Percentiles rank a stretch among this genome's conserved stretches.
Conservation (phyloP, 1,140 invertebrate genomes). For the Notospermus geniculatus region DNA sequence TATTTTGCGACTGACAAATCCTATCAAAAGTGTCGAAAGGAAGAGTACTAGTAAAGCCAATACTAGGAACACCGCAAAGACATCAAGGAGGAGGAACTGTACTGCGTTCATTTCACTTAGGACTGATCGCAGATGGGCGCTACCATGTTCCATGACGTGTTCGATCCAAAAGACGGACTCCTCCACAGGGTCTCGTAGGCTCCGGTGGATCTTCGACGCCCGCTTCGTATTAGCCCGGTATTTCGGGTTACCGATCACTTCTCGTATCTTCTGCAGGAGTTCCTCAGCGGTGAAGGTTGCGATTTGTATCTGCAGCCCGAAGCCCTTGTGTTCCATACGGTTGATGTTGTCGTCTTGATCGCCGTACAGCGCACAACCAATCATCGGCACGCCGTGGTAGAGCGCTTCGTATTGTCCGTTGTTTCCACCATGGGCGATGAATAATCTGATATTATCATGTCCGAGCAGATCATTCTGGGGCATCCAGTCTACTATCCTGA, state of each 20-base stretch:
- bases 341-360: constrained; percentile 32
- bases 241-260: constrained; percentile 28
- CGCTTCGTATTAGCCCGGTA: constrained; percentile 33
- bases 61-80: no score
- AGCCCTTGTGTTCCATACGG: constrained; percentile 27
- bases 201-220: constrained; percentile 36
- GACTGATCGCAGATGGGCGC: no score
- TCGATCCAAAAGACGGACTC: no score
- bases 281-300: constrained; percentile 26
- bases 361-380: constrained; percentile 25
- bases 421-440: background rate
- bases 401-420: no score
- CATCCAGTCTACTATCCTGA: background rate
- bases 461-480: background rate
- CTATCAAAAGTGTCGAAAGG: no score
- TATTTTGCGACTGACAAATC: no score
- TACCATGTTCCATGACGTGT: no score
- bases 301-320: constrained; percentile 28
- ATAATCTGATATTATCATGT: background rate
- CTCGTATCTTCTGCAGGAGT: constrained; percentile 29
- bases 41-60: no score
- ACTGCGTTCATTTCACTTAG: no score
- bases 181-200: constrained; percentile 9
- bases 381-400: constrained; percentile 10
- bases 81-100: no score